phyloP scores from a whole-genome alignment of 2,797 vertebrate species.

The Caiman crocodilus region DNA sequence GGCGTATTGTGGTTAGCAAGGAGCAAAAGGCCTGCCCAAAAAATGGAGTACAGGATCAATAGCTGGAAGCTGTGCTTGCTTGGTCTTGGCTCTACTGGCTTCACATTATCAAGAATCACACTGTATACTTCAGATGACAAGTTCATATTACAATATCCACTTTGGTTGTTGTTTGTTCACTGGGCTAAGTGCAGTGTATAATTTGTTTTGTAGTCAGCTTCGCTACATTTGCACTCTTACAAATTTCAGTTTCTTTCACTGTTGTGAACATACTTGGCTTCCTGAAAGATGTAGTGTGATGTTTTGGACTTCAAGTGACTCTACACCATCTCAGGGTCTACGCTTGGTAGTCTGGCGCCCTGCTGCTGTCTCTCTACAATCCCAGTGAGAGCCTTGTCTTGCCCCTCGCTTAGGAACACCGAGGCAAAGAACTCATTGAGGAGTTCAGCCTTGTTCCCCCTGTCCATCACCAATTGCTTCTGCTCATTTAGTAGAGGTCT shows the following conservation, averaged over 20 bases:
- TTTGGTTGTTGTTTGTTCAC: background rate
- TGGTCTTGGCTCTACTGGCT: background rate
- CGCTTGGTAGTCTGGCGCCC: too few relatives aligned
- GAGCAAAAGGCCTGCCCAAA: background rate
- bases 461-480: too few relatives aligned
- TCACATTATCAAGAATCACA: background rate
- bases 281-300: background rate
- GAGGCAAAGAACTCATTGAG: too few relatives aligned
- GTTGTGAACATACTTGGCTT: background rate
- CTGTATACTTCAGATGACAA: background rate
- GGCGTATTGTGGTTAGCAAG: background rate
- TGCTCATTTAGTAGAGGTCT: too few relatives aligned
- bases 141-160: background rate
- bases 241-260: background rate
- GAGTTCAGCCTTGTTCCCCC: too few relatives aligned
- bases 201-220: background rate
- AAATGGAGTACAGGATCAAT: background rate
- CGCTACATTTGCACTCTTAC: background rate
- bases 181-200: background rate
- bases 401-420: too few relatives aligned
- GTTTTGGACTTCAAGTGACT: background rate
- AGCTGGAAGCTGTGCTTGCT: background rate
- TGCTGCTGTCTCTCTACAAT: too few relatives aligned
- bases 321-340: too few relatives aligned
- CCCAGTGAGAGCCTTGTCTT: too few relatives aligned